phyloP scores from a whole-genome alignment of 2,888 invertebrate genomes.

The Ennomos erosarius region DNA sequence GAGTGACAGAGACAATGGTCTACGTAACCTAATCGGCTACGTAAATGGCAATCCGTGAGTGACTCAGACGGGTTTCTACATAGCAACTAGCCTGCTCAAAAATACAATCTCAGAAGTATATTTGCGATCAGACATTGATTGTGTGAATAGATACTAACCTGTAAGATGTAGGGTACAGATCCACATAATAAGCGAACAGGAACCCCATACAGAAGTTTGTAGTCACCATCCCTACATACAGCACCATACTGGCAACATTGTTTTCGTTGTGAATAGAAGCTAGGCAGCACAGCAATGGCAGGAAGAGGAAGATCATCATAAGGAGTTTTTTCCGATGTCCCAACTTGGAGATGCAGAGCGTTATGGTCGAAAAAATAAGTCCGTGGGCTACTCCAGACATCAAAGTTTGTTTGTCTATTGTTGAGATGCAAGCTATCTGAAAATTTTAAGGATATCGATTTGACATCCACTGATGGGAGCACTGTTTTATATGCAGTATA shows the following conservation, averaged over 20 bases:
- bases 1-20: no score
- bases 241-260: conserved; percentile 30
- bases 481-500: no score
- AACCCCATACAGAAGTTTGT: conserved; percentile 59
- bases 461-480: no score
- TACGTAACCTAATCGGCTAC: no score
- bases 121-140: no score
- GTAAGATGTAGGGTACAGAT: conserved; percentile 73
- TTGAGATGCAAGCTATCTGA: conserved; percentile 33
- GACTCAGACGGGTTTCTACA: no score
- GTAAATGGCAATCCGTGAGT: no score
- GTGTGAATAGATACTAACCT: conserved; percentile 52
- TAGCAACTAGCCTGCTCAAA: no score
- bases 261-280: conserved; percentile 34
- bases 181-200: conserved; percentile 73
- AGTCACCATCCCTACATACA: conserved; percentile 48
- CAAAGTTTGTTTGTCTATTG: conserved; percentile 34
- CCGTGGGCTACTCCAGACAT: conserved; percentile 37
- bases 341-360: conserved; percentile 27
- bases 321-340: conserved; percentile 35
- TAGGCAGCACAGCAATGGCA: conserved; percentile 32
- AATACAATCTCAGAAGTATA: no score
- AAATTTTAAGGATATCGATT: not conserved
- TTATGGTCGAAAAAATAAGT: conserved; percentile 29
- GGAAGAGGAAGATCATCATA: conserved; percentile 31